Evolutionary conservation across 2,888 invertebrate genomes (phyloP).

Genomic region (Hyposoter didymator): DNA sequence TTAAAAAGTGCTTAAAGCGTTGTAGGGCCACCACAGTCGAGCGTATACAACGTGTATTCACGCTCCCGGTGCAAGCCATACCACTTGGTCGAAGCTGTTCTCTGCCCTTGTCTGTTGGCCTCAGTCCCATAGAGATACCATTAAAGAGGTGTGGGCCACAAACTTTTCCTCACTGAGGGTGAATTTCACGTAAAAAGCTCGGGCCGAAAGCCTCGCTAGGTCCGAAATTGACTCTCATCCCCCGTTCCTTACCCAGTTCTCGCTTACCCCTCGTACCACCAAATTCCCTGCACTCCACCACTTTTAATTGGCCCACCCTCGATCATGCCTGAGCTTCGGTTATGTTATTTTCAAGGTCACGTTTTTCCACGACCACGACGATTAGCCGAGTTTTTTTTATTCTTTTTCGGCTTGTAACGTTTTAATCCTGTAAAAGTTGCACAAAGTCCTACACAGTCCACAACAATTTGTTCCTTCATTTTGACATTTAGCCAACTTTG

Average conservation of each 20-base stretch:
- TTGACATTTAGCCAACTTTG: not conserved
- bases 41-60: slow-evolving; percentile 32
- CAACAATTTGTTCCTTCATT: not conserved
- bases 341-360: slow-evolving; percentile 62
- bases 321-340: slow-evolving; percentile 37
- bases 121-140: slow-evolving; percentile 34
- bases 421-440: not conserved
- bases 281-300: slow-evolving; percentile 56
- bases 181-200: slow-evolving; percentile 70
- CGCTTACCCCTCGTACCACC: slow-evolving; percentile 69
- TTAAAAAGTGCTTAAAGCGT: slow-evolving; percentile 73
- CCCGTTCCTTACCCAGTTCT: slow-evolving; percentile 61
- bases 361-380: slow-evolving; percentile 61
- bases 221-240: slow-evolving; percentile 70
- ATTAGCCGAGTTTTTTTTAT: slow-evolving; percentile 59
- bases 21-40: slow-evolving; percentile 63
- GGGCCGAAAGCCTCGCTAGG: slow-evolving; percentile 29
- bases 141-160: slow-evolving; percentile 47
- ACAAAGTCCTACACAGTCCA: not conserved
- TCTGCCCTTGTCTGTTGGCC: slow-evolving; percentile 38
- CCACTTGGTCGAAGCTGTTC: slow-evolving; percentile 50
- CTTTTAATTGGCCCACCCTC: slow-evolving; percentile 61
- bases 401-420: not conserved
- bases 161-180: slow-evolving; percentile 64
- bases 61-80: slow-evolving; percentile 25